These are phyloP conservation scores for Charina bottae DNA, from an alignment of 2,113 vertebrate genomes.

Conservation along the genomic window DNA sequence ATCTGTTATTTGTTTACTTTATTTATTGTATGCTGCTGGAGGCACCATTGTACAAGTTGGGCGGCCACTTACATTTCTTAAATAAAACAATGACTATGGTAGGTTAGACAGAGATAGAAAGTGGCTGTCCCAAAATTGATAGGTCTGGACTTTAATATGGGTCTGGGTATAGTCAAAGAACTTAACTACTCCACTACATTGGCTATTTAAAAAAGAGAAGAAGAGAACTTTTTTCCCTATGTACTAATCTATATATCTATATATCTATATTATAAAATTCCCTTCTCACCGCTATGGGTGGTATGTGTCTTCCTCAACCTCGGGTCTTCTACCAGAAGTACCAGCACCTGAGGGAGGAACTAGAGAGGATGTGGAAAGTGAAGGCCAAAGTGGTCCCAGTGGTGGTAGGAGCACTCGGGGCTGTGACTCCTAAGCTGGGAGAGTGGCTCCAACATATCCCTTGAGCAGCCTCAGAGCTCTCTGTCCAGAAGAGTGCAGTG, in stretches of 20 bases:
- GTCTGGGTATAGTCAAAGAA: background rate
- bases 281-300: too few relatives aligned
- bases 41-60: background rate
- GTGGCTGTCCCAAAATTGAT: background rate
- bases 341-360: too few relatives aligned
- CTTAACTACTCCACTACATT: background rate
- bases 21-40: background rate
- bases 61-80: background rate
- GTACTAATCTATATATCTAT: background rate
- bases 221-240: background rate
- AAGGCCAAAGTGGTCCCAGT: too few relatives aligned
- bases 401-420: too few relatives aligned
- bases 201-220: background rate
- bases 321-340: too few relatives aligned
- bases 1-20: background rate
- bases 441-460: too few relatives aligned
- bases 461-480: too few relatives aligned
- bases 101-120: background rate
- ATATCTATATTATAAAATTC: too few relatives aligned
- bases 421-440: too few relatives aligned
- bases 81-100: background rate
- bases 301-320: too few relatives aligned
- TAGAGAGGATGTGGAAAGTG: too few relatives aligned
- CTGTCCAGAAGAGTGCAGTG: too few relatives aligned
- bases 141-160: background rate